These are phyloP conservation scores for Drosophila greeni DNA, from an alignment of 2,888 invertebrate species.

Conservation along the genomic window DNA sequence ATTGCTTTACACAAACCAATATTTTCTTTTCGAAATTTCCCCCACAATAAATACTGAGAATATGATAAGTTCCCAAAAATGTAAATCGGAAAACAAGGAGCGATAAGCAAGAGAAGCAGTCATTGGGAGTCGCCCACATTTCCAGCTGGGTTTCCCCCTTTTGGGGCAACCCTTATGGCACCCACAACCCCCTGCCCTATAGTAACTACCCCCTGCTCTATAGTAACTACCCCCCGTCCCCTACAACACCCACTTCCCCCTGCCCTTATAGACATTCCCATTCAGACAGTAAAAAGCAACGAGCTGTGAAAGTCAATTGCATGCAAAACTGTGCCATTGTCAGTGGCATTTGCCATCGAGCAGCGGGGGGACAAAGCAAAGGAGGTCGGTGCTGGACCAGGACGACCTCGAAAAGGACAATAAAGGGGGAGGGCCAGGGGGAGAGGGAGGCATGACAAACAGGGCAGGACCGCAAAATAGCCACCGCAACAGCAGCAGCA, in stretches of 20 bases:
- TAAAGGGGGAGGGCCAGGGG: constrained; percentile 18
- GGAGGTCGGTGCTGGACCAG: constrained; percentile 16
- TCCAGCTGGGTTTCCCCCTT: not conserved
- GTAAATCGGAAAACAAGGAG: constrained; percentile 32
- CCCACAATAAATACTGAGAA: constrained; percentile 9
- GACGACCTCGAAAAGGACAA: constrained; percentile 61
- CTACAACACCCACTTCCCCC: constrained; percentile 4
- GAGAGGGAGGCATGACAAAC: constrained; percentile 48
- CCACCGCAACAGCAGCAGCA: constrained; percentile 62
- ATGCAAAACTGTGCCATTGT: constrained; percentile 74
- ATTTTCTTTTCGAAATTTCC: not conserved
- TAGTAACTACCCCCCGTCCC: not conserved
- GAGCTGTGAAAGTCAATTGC: constrained; percentile 75
- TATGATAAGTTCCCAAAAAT: constrained; percentile 27
- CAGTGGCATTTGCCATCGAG: constrained; percentile 45
- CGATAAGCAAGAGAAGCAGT: constrained; percentile 17
- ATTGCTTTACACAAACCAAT: not conserved
- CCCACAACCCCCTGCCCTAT: not conserved
- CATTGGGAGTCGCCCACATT: constrained; percentile 17
- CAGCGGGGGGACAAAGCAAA: constrained; percentile 4
- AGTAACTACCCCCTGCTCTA: not conserved
- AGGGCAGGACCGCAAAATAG: constrained; percentile 66
- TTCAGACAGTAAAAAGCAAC: constrained; percentile 66
- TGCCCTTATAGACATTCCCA: constrained; percentile 19
- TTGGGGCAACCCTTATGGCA: not conserved